Evolutionary conservation across 35 echinoderm and acorn worm genomes (phyloP).

Genomic region (Holothuria glaberrima): DNA sequence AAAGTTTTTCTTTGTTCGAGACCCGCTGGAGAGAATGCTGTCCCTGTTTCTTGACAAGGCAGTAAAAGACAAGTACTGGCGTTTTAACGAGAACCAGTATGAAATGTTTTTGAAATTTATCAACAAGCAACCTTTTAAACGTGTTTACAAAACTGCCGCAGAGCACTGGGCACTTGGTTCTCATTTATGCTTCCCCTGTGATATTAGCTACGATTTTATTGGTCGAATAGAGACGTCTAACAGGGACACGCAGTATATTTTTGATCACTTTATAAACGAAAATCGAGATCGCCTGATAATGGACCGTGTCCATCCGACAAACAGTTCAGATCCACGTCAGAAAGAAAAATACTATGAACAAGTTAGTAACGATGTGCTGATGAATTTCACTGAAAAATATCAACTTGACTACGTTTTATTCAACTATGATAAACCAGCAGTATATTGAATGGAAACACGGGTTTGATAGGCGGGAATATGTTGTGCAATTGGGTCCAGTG

Average conservation of each 20-base stretch:
- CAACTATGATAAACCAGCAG: slow-evolving; percentile 19
- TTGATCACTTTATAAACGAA: neutral
- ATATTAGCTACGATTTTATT: too few species aligned
- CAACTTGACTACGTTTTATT: slow-evolving; percentile 8
- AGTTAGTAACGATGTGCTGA: neutral
- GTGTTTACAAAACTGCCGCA: neutral
- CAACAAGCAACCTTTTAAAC: neutral
- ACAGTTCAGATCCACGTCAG: slow-evolving; percentile 17
- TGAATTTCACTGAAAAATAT: neutral
- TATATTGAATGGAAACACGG: too few species aligned
- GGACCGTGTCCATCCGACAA: too few species aligned
- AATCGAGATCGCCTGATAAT: too few species aligned
- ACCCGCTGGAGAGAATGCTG: slow-evolving; percentile 33
- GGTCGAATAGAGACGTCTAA: slow-evolving; percentile 32
- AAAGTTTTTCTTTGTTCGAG: slow-evolving; percentile 28
- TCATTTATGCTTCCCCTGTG: too few species aligned
- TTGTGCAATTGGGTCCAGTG: too few species aligned
- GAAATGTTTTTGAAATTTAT: slow-evolving; percentile 25
- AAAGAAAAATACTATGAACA: slow-evolving; percentile 19
- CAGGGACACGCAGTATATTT: neutral
- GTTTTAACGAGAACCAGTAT: slow-evolving; percentile 18
- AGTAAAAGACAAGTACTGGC: neutral
- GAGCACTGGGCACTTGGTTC: too few species aligned
- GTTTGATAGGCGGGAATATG: too few species aligned
- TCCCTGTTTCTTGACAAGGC: slow-evolving; percentile 30